Evolutionary conservation across 2,888 invertebrate species (phyloP), one percentile per base, ranked within the genome.

Genomic region (Pediacus dermestoides): DNA sequence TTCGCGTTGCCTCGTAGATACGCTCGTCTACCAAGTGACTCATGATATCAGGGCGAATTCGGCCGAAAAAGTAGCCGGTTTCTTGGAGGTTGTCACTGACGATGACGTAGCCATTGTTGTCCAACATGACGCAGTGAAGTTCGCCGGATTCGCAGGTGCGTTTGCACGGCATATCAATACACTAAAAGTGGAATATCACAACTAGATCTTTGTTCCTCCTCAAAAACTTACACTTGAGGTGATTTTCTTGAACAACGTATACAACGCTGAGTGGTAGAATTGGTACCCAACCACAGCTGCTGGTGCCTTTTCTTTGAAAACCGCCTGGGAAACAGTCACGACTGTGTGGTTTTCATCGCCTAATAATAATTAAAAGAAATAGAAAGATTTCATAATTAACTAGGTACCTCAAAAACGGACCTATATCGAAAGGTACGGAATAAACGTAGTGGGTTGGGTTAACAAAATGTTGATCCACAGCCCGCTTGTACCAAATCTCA

Each of bases 1-100:
- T 78, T 36, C 80, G 75, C 10, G 90, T 80, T 34, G 79, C 74
- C 54, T 80, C 82, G 66, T 82, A 93, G 23, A 93, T 82, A 6
- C 81, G 81, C 39, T 86, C 85, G 34, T 82, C 79, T 0, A 92
- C 76, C 34, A 89, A 68, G 53, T 76, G 78, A 40, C 75, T 72
- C 88, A 93, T 89, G 12, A 92, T 79, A 23, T 83, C 81, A 1
- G 65, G 58, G 9, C 69, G 54, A 28, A 92, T 77, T 64, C 85
- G 86, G 1, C 94, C 95, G 61, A 94, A 91, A 68, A 95, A 94
- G 58, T 78, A 78, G 2, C 94, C 94, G 1, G 88, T 87, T 27
- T 63, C 57, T 14, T 69, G 72, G 1, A 74, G 66, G 34, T 81
- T 77, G 22, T 70, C 73, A 8, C 88, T 85, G 13, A 85, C 82